A percentile compares a stretch with the other conserved stretches of the same genome.
Conservation (phyloP, 1,140 invertebrate genomes). For the Eumeta japonica region DNA sequence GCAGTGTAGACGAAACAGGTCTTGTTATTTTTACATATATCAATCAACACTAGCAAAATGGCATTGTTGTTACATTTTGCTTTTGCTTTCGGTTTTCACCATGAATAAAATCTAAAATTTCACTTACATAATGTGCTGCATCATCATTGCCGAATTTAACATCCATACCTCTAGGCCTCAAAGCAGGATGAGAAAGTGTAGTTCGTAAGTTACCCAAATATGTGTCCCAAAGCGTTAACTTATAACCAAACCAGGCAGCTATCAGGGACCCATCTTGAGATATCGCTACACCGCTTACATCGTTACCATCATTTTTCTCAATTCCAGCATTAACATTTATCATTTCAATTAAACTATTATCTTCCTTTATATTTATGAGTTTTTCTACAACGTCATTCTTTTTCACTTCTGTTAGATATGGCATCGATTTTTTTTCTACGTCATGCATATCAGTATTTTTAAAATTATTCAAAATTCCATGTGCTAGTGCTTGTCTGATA, state of each 20-base stretch:
- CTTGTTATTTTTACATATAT: no score
- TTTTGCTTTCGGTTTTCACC: background rate
- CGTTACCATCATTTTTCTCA: conserved; percentile 14
- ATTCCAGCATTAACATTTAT: conserved; percentile 5
- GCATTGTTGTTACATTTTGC: background rate
- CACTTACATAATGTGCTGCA: conserved; percentile 54
- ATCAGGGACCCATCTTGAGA: conserved; percentile 50
- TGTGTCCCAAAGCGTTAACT: conserved; percentile 49
- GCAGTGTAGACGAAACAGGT: no score
- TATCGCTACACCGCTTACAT: conserved; percentile 45
- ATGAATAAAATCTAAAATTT: no score
- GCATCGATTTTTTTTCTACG: conserved; percentile 15
- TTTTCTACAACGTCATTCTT: conserved; percentile 30
- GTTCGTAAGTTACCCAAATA: conserved; percentile 38
- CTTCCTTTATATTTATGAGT: conserved; percentile 37
- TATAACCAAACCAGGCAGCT: conserved; percentile 51
- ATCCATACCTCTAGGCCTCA: conserved; percentile 38
- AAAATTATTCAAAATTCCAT: conserved; percentile 29
- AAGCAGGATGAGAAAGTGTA: conserved; percentile 39
- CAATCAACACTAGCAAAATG: no score
- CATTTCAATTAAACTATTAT: conserved; percentile 11
- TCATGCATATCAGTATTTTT: conserved; percentile 20
- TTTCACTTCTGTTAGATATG: conserved; percentile 21
- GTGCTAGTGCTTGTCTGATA: conserved; percentile 23
- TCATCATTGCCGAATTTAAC: conserved; percentile 51